These are phyloP conservation scores for Emmelina monodactyla DNA, from an alignment of 2,888 invertebrate species.

Conservation along the genomic window DNA sequence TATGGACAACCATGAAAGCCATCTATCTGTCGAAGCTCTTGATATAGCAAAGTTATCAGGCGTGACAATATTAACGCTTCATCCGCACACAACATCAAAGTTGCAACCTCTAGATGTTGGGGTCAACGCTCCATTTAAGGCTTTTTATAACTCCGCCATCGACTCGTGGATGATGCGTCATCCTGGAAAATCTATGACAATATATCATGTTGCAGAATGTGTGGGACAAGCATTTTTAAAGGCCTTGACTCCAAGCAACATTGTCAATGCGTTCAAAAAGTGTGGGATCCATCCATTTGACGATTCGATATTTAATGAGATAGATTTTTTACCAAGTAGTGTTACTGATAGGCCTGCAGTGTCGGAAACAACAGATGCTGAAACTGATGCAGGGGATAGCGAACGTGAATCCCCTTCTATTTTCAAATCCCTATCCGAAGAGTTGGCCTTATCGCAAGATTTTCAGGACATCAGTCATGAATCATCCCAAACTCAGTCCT, in stretches of 20 bases:
- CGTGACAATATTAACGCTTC: too few species aligned
- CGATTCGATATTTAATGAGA: not conserved
- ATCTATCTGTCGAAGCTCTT: constrained; percentile 14
- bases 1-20: constrained; percentile 3
- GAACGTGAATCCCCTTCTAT: too few species aligned
- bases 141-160: constrained; percentile 20
- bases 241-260: constrained; percentile 1
- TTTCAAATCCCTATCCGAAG: too few species aligned
- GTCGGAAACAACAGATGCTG: too few species aligned
- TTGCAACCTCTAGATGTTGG: constrained; percentile 32
- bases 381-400: too few species aligned
- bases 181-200: too few species aligned
- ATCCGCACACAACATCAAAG: constrained; percentile 11
- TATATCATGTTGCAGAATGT: constrained; percentile 1
- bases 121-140: constrained; percentile 29
- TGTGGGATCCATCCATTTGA: constrained; percentile 3
- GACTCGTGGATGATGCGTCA: constrained; percentile 25
- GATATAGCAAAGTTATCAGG: constrained; percentile 15
- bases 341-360: not conserved
- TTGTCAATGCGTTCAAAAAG: constrained; percentile 4
- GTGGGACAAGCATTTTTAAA: constrained; percentile 1
- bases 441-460: too few species aligned
- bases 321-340: not conserved
- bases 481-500: too few species aligned
- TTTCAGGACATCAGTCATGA: too few species aligned